Base-by-base conservation (phyloP, 1,140 invertebrate genomes). In the Brachionus angularis region DNA sequence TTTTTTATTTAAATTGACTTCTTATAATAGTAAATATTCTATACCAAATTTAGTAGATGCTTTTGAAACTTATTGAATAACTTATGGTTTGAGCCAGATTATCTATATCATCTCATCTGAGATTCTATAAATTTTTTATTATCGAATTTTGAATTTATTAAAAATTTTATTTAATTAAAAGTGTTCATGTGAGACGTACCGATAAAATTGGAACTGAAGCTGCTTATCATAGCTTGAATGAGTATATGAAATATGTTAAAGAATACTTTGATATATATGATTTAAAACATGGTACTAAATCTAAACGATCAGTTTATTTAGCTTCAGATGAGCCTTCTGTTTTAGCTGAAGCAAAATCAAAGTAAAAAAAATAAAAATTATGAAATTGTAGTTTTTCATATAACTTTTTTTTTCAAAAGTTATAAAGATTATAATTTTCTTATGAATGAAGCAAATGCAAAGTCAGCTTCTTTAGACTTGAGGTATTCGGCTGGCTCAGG, bases 191-290 rank as follows among this genome's bases (percentile, higher is more conserved):
- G 14, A 83, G 96, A 33, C 84, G 96, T 71, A 99, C 96, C 0
- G 96, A 99, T 80, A 98, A 99, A 86, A 90, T 99, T 21, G 94
- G 93, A n/a, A 95, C 93, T 1, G 96, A 98, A 84, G 96, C 96
- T 3, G 89, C 92, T 5, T 97, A 89, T 81, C 96, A 98, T 80
- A 84, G 87, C 50, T 85, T 98, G 14, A 89, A 92, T 71, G 96
- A 98, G 81, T 99, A 98, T 77, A 98, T 98, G 95, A 79, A 80
- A 0, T 88, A 91, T 80, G 93, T 96, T 3, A 88, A 93, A 72
- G 89, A 96, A 18, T 86, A 91, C 79, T 95, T 88, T 78, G 84
- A 87, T 71, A 85, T 87, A 75, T 78, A 90, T 55, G 86, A 88
- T 74, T 80, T 87, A 16, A 84, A 71, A 72, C 67, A 85, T 33